Evolutionary conservation across 37 sponge, comb jelly and placozoan genomes (phyloP), one percentile per base, ranked within the genome.

Genomic region (Geodia barretti): DNA sequence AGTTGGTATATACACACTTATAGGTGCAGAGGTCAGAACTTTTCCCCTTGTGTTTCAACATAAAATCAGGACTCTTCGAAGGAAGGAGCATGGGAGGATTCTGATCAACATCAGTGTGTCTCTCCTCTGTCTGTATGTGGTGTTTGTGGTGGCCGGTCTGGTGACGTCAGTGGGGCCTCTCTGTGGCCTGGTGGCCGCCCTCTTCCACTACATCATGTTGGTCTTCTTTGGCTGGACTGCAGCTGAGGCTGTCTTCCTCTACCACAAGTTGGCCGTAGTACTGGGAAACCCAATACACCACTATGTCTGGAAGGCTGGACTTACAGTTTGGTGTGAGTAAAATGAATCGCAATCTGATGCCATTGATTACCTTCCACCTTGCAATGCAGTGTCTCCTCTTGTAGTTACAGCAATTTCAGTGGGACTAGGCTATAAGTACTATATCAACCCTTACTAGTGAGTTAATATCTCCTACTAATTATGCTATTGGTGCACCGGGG

Each of bases 191-290:
- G 40, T 29, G 39, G 66, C 85, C 60, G 85, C 78, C 31, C 41
- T 84, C 39, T 35, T 84, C 40, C 78, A 84, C 34, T 84, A 84
- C 72, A 70, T 84, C 63, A 70, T 77, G 59, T n/a, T 84, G 30
- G 85, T 84, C 37, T 84, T 71, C 42, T 76, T 84, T 24, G 28
- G 38, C 61, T 84, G 85, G 85, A 76, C 70, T 8, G 34, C 70
- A 9, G 69, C 41, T 60, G 85, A 84, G 70, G 78, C 76, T 38
- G 36, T 84, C 24, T 77, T 40, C 25, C 69, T 76, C n/a, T 77
- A 54, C n/a, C 4, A 70, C 17, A 84, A 77, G 38, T 38, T 84
- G 68, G 68, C 59, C 17, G 36, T 40, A 29, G 72, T 68, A 21
- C 9, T 84, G 5, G 78, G 78, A 29, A 75, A 24, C 33, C 8